A percentile compares a stretch with the other conserved stretches of the same genome.
phyloP scores from a whole-genome alignment of 2,113 vertebrate species.

The Neomonachus schauinslandi region DNA sequence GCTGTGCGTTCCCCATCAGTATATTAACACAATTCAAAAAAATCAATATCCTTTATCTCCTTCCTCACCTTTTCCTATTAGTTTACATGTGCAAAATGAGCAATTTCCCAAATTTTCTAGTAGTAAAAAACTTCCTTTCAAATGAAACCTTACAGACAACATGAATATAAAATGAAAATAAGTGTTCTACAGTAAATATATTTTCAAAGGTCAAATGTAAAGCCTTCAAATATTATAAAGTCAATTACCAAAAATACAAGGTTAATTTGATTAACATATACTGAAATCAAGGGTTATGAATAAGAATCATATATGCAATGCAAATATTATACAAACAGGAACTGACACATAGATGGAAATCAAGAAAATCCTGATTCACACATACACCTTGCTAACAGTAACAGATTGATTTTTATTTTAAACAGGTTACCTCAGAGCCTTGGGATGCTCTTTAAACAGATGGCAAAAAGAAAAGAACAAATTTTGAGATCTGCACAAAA shows the following conservation, averaged over 20 bases:
- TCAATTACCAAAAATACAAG: background rate
- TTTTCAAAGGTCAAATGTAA: slow-evolving; percentile 30
- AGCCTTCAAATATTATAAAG: background rate
- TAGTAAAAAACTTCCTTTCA: slow-evolving; percentile 24
- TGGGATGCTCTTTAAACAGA: slow-evolving; percentile 1
- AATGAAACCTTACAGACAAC: background rate
- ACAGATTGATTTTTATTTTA: background rate
- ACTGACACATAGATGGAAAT: background rate
- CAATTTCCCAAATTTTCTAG: slow-evolving; percentile 29
- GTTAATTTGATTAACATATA: background rate
- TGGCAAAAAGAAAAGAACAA: background rate
- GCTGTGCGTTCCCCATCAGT: background rate
- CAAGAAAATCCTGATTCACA: background rate
- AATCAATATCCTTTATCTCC: background rate
- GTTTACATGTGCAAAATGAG: background rate
- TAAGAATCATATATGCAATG: background rate
- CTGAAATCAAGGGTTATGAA: background rate
- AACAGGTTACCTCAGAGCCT: background rate
- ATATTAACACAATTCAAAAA: slow-evolving; percentile 24
- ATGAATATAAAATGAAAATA: slow-evolving; percentile 25
- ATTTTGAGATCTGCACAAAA: slow-evolving; percentile 19
- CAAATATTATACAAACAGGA: slow-evolving; percentile 6
- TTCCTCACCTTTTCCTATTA: background rate
- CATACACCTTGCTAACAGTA: background rate
- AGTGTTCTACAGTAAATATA: background rate